Evolutionary conservation across 2,888 invertebrate genomes (phyloP).

Genomic region (Colostygia pectinataria): DNA sequence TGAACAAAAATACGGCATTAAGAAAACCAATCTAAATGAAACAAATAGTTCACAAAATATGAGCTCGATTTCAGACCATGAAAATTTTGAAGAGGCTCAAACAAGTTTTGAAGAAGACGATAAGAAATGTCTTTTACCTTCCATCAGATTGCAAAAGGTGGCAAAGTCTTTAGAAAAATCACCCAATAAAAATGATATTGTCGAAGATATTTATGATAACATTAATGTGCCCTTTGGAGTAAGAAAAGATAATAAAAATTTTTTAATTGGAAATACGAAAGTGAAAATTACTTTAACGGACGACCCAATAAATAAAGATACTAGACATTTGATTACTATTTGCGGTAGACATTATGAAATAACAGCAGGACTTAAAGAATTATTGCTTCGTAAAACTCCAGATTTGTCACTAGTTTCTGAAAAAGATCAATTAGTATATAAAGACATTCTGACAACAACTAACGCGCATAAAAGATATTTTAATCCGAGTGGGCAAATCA

Average conservation of each 20-base stretch:
- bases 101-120: neutral
- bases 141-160: too few species aligned
- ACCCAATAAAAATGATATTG: neutral
- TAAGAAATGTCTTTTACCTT: neutral
- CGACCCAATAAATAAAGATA: neutral
- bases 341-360: neutral
- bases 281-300: neutral
- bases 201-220: neutral
- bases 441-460: neutral
- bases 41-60: neutral
- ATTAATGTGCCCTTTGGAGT: neutral
- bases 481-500: neutral
- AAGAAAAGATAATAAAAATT: neutral
- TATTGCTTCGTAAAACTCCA: neutral
- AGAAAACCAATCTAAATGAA: too few species aligned
- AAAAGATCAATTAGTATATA: neutral
- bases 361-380: neutral
- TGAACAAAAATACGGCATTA: neutral
- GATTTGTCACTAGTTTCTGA: neutral
- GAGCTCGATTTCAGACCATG: neutral
- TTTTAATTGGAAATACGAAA: neutral
- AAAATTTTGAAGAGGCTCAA: neutral
- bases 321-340: neutral
- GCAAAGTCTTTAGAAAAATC: neutral
- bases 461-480: constrained; percentile 1